phyloP scores from a whole-genome alignment of 2,888 invertebrate species.

The Bembecia ichneumoniformis region DNA sequence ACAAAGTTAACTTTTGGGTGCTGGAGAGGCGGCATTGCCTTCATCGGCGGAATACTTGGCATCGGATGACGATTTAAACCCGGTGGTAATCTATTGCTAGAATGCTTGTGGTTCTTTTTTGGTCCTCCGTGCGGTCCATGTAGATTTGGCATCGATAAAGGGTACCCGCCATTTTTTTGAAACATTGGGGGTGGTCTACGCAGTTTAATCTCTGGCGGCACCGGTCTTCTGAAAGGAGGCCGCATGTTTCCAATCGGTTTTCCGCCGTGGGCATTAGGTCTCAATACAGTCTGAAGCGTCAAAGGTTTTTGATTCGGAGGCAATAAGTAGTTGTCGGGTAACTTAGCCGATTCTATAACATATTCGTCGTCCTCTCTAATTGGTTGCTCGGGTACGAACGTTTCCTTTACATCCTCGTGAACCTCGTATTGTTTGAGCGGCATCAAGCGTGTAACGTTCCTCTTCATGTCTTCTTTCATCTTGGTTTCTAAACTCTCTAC shows the following conservation, averaged over 20 bases:
- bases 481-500: constrained; percentile 54
- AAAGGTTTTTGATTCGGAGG: constrained; percentile 54
- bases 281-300: constrained; percentile 57
- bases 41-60: constrained; percentile 40
- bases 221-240: constrained; percentile 52
- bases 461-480: constrained; percentile 40
- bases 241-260: constrained; percentile 37
- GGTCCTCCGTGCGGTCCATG: constrained; percentile 30
- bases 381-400: constrained; percentile 42
- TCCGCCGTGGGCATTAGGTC: constrained; percentile 35
- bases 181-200: constrained; percentile 43
- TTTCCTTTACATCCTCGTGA: constrained; percentile 44
- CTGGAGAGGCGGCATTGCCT: constrained; percentile 23
- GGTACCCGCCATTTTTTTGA: constrained; percentile 39
- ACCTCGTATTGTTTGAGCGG: constrained; percentile 43
- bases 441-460: constrained; percentile 24
- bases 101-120: constrained; percentile 37
- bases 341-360: constrained; percentile 36
- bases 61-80: constrained; percentile 32
- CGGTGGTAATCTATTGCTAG: constrained; percentile 28
- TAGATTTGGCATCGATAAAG: constrained; percentile 44
- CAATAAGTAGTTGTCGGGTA: constrained; percentile 42
- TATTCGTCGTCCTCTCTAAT: constrained; percentile 53
- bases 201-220: constrained; percentile 61
- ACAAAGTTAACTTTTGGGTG: constrained; percentile 12